These are phyloP conservation scores for Tillus elongatus DNA, from an alignment of 2,888 invertebrate genomes.

Conservation along the genomic window DNA sequence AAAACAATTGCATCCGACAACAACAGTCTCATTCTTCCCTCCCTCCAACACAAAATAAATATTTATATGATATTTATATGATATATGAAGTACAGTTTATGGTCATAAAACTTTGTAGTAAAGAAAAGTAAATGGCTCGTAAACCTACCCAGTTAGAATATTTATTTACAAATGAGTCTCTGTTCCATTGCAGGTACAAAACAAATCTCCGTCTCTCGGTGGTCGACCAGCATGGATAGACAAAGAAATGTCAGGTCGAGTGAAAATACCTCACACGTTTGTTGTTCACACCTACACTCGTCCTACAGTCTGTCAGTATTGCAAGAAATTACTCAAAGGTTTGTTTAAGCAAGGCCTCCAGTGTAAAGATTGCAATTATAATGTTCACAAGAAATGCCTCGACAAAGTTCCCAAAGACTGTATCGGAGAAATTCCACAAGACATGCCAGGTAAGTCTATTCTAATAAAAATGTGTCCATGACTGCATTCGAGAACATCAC, in stretches of 20 bases:
- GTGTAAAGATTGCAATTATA: slow-evolving; percentile 95
- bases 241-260: slow-evolving; percentile 53
- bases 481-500: no score
- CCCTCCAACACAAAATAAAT: no score
- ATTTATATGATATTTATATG: no score
- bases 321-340: slow-evolving; percentile 91
- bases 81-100: no score
- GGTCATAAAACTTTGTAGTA: no score
- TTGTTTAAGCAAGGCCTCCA: slow-evolving; percentile 95
- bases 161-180: no score
- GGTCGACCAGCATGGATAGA: slow-evolving; percentile 64
- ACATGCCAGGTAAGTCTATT: slow-evolving; percentile 39
- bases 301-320: slow-evolving; percentile 92
- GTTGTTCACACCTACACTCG: slow-evolving; percentile 93
- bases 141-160: no score
- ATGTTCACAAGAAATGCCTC: slow-evolving; percentile 90
- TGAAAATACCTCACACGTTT: slow-evolving; percentile 91
- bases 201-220: slow-evolving; percentile 61
- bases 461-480: background rate
- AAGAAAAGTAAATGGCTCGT: no score
- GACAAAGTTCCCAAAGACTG: slow-evolving; percentile 86
- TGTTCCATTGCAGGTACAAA: no score
- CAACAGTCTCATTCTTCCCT: no score
- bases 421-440: slow-evolving; percentile 63
- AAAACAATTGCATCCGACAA: no score